A percentile compares a stretch with the other conserved stretches of the same genome.
phyloP scores from a whole-genome alignment of 2,888 invertebrate species.

The Eupithecia insigniata region DNA sequence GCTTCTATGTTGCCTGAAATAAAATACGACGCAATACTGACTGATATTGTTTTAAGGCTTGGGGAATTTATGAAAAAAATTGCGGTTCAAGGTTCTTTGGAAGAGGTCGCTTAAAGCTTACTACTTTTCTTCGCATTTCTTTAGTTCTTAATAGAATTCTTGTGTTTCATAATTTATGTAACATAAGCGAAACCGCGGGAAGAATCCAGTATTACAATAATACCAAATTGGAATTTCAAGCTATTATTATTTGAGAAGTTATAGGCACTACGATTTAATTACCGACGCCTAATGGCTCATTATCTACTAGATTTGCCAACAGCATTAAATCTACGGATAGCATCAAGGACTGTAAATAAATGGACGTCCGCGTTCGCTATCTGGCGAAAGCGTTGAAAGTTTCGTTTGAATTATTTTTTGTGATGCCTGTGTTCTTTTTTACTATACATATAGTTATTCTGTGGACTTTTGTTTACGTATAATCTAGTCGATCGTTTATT shows the following conservation, averaged over 20 bases:
- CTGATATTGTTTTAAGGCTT: neutral
- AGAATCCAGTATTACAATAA: neutral
- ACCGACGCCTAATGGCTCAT: constrained; percentile 31
- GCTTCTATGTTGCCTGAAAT: constrained; percentile 7
- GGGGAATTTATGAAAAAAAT: neutral
- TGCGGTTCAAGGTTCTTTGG: neutral
- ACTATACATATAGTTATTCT: no score
- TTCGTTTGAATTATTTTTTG: neutral
- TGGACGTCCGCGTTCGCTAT: neutral
- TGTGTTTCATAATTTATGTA: neutral
- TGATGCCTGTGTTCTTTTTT: neutral
- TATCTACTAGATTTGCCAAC: constrained; percentile 28
- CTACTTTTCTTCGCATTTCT: neutral
- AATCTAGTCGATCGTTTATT: no score
- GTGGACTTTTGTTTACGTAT: no score
- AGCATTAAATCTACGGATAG: constrained; percentile 28
- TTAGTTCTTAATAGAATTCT: neutral
- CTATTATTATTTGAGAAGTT: constrained; percentile 14
- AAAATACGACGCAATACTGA: neutral
- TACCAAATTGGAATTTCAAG: neutral
- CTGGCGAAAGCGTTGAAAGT: constrained; percentile 12
- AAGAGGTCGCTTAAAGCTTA: neutral
- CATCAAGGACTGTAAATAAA: constrained; percentile 9
- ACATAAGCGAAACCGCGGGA: neutral
- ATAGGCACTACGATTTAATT: constrained; percentile 31